Percentiles rank a stretch among this genome's conserved stretches.
phyloP scores from a whole-genome alignment of 1,140 invertebrate genomes.

The Chironomus tepperi region DNA sequence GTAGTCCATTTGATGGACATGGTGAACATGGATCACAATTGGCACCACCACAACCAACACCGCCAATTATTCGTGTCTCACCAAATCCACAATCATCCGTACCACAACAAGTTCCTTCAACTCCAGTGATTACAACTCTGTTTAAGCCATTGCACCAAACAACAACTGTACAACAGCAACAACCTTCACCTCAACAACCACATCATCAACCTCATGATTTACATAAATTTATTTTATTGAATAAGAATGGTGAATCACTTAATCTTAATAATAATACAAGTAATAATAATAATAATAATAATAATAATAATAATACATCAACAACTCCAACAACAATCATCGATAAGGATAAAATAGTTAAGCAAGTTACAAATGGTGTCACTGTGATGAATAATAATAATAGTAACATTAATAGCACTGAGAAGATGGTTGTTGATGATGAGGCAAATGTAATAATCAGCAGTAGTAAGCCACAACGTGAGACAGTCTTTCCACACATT shows the following conservation, averaged over 20 bases:
- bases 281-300: conserved; percentile 2
- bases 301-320: neutral
- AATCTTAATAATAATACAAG: conserved; percentile 3
- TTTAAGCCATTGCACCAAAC: conserved; percentile 20
- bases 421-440: neutral
- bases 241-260: conserved; percentile 18
- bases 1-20: neutral
- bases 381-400: neutral
- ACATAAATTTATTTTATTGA: conserved; percentile 18
- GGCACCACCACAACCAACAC: conserved; percentile 29
- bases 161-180: conserved; percentile 16
- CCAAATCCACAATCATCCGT: conserved; percentile 36
- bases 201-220: conserved; percentile 21
- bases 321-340: too few species aligned
- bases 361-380: neutral
- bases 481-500: conserved; percentile 3
- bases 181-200: neutral
- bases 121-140: conserved; percentile 27
- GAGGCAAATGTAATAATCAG: neutral
- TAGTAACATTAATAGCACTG: neutral
- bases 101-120: conserved; percentile 35
- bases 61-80: conserved; percentile 34
- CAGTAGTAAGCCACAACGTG: neutral
- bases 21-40: neutral
- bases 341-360: too few species aligned